A percentile compares a stretch with the other conserved stretches of the same genome.
Evolutionary conservation across 1,140 invertebrate species (phyloP).

Genomic region (Papilio polytes): DNA sequence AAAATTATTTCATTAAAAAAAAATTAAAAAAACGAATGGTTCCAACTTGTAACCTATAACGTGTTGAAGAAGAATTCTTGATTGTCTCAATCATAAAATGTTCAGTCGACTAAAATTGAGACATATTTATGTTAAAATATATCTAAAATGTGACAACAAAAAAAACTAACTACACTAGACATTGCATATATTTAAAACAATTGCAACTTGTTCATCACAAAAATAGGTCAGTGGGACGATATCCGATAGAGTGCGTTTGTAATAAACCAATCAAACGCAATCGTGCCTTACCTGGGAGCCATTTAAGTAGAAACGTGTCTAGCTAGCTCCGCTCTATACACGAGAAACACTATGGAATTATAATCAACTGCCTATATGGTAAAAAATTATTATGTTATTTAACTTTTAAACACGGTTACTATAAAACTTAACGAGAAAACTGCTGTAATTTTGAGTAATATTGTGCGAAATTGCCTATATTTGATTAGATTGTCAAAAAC

Average conservation of each 20-base stretch:
- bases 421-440: not conserved
- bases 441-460: too few relatives aligned
- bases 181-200: conserved; percentile 11
- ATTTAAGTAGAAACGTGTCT: conserved; percentile 44
- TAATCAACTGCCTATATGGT: not conserved
- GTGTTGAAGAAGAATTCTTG: too few relatives aligned
- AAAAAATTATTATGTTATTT: not conserved
- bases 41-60: too few relatives aligned
- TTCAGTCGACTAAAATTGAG: too few relatives aligned
- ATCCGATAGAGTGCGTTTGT: conserved; percentile 38
- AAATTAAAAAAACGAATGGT: not conserved
- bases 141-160: too few relatives aligned
- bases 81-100: too few relatives aligned
- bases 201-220: conserved; percentile 20
- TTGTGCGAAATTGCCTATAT: too few relatives aligned
- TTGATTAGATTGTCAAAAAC: too few relatives aligned
- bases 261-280: conserved; percentile 39
- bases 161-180: too few relatives aligned
- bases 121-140: too few relatives aligned
- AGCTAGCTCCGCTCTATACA: not conserved
- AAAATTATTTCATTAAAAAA: not conserved
- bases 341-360: conserved; percentile 9
- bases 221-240: conserved; percentile 31
- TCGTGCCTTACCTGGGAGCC: conserved; percentile 43
- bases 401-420: not conserved